Base-by-base conservation (phyloP, 2,888 invertebrate species). In the Acronicta alni region DNA sequence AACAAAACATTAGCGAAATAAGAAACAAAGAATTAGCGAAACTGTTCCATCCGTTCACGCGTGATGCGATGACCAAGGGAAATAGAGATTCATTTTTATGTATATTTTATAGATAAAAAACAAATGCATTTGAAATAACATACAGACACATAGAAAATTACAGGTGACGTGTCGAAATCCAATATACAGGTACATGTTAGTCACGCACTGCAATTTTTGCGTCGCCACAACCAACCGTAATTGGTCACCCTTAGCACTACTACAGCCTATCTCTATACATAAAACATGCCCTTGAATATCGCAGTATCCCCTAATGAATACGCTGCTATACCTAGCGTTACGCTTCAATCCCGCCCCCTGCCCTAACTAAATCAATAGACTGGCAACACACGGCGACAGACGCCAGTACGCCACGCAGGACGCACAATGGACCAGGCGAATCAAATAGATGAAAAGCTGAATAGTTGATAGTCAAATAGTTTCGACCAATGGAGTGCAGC, bases 281-380 rank as follows among this genome's bases (percentile, higher is more conserved):
- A 60, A 62, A 55, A 49, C 42, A 57, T 68, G 71, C 58, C 77
- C 73, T 77, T 77, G 77, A 77, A 72, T 74, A 60, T 59, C 49
- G 62, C 68, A 71, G 63, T 72, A 70, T 67, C 79, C 73, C 72
- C 73, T 75, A 70, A 75, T 76, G 69, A 73, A 75, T 78, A 76
- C 67, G 66, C 79, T 64, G 68, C 71, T 63, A 71, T 70, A 71
- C 60, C 68, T 65, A 77, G 41, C 73, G 87, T 84, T 82, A 87
- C 83, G 87, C 82, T 86, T 83, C 85, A 87, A 86, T 89, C 87
- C 88, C 90, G 86, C 89, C 92, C 91, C 89, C 85, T 80, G 86
- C 84, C 80, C 78, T 79, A 80, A 80, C 84, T 82, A 80, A 89
- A 91, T 92, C 92, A 91, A 92, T 92, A 91, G 88, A 86, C 82